Evolutionary conservation across 2,797 vertebrate genomes (phyloP).

Genomic region (Discoglossus pictus): DNA sequence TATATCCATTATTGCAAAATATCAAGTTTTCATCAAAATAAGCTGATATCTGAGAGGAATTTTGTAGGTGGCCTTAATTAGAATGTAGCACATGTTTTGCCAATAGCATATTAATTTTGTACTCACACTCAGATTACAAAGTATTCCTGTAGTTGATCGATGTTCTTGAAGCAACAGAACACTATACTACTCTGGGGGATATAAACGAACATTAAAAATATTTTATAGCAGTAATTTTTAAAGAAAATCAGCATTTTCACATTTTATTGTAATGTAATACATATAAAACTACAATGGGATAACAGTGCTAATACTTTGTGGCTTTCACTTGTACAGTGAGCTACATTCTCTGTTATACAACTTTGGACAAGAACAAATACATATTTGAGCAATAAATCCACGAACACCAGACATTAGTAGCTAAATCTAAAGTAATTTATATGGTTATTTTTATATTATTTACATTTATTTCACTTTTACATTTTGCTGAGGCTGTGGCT

Average conservation of each 20-base stretch:
- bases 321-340: conserved; percentile 22
- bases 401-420: conserved; percentile 21
- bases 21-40: no score
- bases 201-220: conserved; percentile 10
- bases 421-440: no score
- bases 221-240: conserved; percentile 12
- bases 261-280: conserved; percentile 36
- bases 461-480: no score
- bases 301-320: conserved; percentile 39
- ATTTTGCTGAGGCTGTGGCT: no score
- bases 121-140: no score
- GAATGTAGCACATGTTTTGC: no score
- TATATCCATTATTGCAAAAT: no score
- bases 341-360: conserved; percentile 14
- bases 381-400: conserved; percentile 22
- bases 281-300: conserved; percentile 31
- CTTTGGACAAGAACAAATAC: conserved; percentile 23
- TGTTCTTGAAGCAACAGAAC: conserved; percentile 19
- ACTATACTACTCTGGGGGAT: conserved; percentile 19
- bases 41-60: no score
- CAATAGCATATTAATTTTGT: no score
- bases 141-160: conserved; percentile 17
- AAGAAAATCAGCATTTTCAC: conserved; percentile 4
- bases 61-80: no score
- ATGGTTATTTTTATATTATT: no score